Evolutionary conservation across 2,113 vertebrate genomes (phyloP), one percentile per base, ranked within the genome.

Genomic region (Sinocyclocheilus maitianheensis): DNA sequence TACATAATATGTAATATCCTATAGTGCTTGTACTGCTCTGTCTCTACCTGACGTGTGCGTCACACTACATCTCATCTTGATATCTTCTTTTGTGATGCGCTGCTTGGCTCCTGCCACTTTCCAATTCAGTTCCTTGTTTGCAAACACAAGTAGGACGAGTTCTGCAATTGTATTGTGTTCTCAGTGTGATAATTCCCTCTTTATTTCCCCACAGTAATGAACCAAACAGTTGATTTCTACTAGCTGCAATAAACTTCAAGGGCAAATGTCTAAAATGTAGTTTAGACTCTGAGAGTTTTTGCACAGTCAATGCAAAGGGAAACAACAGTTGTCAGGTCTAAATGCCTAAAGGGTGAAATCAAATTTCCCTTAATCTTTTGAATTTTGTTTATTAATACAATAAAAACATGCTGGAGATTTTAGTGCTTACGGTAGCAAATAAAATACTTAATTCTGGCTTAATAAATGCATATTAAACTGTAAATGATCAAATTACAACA

Each of bases 191-290:
- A 46, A 69, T 69, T 48, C 9, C 0, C 14, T 5, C 26, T 65
- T 81, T 40, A 78, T 81, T 69, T 30, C 6, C 37, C n/a, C 16
- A 18, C 9, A 51, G 43, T 82, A 69, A 51, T 34, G 63, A 81
- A 81, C 60, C 58, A 67, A 81, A 81, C 11, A 4, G 11, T 63
- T 63, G 9, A 79, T 67, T 65, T 43, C 14, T 11, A 16, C 22
- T 40, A 46, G 60, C 22, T 46, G 60, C 58, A 24, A 30, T 78
- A 18, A 58, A 22, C 51, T 58, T 78, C 51, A 77, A 81, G 30
- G 30, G 30, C 51, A 40, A 18, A 55, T 22, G 9, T 5, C 30
- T 11, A 26, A 81, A 26, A 77, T 26, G 2, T 46, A 18, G 60
- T 65, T 63, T 65, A 18, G 37, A 65, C 37, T 37, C 30, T 48